Percentiles rank a stretch among this genome's conserved stretches.
phyloP scores from a whole-genome alignment of 2,888 invertebrate species.

The Loripinus fragilis region DNA sequence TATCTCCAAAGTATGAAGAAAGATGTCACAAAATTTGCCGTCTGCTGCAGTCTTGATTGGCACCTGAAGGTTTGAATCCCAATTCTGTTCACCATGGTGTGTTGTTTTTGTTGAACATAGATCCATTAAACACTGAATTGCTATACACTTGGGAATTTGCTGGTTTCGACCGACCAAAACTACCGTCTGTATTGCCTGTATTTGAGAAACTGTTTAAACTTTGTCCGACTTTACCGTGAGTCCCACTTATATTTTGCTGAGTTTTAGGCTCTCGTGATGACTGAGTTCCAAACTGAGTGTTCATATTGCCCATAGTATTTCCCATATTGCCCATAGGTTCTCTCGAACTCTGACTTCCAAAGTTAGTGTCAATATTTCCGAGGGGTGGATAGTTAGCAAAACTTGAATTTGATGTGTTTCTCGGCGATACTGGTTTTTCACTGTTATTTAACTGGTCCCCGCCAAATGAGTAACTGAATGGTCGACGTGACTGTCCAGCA shows the following conservation, averaged over 20 bases:
- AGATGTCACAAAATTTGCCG: too few species aligned
- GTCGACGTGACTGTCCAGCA: conserved; percentile 38
- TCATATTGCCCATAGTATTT: not conserved
- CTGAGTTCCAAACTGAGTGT: not conserved
- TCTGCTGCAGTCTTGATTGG: too few species aligned
- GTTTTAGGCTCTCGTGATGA: conserved; percentile 7
- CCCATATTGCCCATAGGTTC: not conserved
- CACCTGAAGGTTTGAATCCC: too few species aligned
- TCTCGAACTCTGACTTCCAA: not conserved
- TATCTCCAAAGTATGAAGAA: too few species aligned
- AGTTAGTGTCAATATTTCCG: not conserved
- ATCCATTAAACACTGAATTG: conserved; percentile 13
- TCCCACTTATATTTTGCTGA: not conserved
- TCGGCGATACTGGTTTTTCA: conserved; percentile 44
- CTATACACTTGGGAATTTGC: not conserved
- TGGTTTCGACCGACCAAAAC: not conserved
- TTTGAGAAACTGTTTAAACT: conserved; percentile 3
- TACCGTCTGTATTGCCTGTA: conserved; percentile 1
- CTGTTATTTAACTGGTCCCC: conserved; percentile 14
- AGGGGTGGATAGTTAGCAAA: conserved; percentile 29
- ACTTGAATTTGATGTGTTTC: conserved; percentile 49
- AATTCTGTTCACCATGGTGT: not conserved
- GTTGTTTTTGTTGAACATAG: conserved; percentile 11
- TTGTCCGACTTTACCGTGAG: not conserved
- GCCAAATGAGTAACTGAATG: conserved; percentile 54